These are phyloP conservation scores for Vollenhovia emeryi DNA, from an alignment of 1,140 invertebrate species.

Conservation along the genomic window DNA sequence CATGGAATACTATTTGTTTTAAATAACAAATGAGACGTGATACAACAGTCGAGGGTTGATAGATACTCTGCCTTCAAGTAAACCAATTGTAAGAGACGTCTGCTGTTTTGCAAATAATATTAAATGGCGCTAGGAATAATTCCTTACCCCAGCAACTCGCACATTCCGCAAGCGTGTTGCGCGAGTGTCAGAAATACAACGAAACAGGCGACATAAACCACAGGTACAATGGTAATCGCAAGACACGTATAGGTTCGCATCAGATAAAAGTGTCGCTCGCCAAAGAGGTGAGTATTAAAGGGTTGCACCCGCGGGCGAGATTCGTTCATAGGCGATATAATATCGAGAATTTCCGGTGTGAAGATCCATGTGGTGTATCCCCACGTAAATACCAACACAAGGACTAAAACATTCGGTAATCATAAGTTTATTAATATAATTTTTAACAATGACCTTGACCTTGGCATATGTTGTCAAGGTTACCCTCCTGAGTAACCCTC, in stretches of 20 bases:
- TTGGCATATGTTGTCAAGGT: too few relatives aligned
- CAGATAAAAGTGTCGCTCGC: background rate
- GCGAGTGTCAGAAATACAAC: background rate
- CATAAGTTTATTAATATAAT: slow-evolving; percentile 2
- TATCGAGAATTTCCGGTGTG: slow-evolving; percentile 10
- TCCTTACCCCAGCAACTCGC: slow-evolving; percentile 13
- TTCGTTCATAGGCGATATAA: slow-evolving; percentile 14
- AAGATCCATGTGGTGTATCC: background rate
- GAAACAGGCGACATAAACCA: background rate
- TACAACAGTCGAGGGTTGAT: background rate
- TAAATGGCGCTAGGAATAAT: background rate
- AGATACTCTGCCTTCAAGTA: background rate
- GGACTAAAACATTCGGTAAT: slow-evolving; percentile 5
- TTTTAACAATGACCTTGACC: too few relatives aligned
- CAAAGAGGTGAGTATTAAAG: background rate
- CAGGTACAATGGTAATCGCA: fast-evolving
- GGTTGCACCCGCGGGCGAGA: background rate
- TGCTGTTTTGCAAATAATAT: slow-evolving; percentile 15
- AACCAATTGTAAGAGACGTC: background rate
- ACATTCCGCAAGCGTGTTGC: slow-evolving; percentile 36
- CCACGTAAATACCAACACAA: background rate
- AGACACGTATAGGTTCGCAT: background rate
- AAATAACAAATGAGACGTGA: background rate
- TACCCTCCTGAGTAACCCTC: too few relatives aligned
- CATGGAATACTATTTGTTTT: background rate